These are phyloP conservation scores for Bellardia bayeri DNA, from an alignment of 2,888 invertebrate species.

Conservation along the genomic window DNA sequence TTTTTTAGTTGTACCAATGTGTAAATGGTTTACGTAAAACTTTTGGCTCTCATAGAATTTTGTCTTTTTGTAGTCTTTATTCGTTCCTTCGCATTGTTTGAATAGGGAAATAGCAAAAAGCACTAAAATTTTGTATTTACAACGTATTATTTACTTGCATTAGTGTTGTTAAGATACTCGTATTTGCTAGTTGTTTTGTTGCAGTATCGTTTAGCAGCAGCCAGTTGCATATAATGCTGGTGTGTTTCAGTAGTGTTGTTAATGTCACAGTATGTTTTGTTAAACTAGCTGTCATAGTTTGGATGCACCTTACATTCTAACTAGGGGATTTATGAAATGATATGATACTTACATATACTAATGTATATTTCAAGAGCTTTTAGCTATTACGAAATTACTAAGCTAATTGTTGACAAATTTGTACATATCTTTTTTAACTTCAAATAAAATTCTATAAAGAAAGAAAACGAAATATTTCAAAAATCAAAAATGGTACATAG, in stretches of 20 bases:
- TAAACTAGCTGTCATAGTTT: not conserved
- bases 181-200: slow-evolving; percentile 32
- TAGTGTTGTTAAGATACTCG: slow-evolving; percentile 53
- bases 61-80: slow-evolving; percentile 29
- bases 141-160: slow-evolving; percentile 54
- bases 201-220: not conserved
- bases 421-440: too few species aligned
- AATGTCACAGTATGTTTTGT: not conserved
- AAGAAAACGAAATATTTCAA: too few species aligned
- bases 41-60: slow-evolving; percentile 52
- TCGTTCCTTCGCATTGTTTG: not conserved
- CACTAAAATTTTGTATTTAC: slow-evolving; percentile 24
- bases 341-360: too few species aligned
- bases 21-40: slow-evolving; percentile 56
- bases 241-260: not conserved
- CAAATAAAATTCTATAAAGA: too few species aligned
- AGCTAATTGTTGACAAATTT: too few species aligned
- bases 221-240: not conserved
- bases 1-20: slow-evolving; percentile 18
- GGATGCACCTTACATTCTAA: too few species aligned
- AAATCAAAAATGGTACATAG: not conserved
- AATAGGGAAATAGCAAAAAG: slow-evolving; percentile 37
- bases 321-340: too few species aligned
- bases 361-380: too few species aligned
- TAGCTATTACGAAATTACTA: too few species aligned